phyloP scores from a whole-genome alignment of 2,888 invertebrate species.

The Machimus atricapillus region DNA sequence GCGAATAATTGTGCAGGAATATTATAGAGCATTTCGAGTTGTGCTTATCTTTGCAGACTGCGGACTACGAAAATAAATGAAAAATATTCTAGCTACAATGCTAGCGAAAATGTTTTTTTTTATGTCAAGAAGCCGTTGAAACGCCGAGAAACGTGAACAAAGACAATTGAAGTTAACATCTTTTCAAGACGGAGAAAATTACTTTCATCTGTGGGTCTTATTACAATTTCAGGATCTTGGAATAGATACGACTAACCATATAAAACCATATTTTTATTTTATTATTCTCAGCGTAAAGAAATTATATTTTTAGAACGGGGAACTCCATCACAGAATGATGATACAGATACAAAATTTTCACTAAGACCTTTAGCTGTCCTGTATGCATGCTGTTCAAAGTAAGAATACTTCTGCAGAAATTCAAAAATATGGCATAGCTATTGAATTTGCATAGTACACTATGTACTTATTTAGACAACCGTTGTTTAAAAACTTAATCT shows the following conservation, averaged over 20 bases:
- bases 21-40: not conserved
- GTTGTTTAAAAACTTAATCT: no score
- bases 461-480: no score
- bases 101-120: not conserved
- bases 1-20: not conserved
- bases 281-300: not conserved
- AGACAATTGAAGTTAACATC: not conserved
- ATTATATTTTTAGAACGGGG: not conserved
- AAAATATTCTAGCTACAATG: not conserved
- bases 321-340: not conserved
- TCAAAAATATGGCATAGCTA: no score
- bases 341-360: not conserved
- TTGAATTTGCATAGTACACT: no score
- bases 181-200: not conserved
- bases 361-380: no score
- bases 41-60: not conserved
- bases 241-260: not conserved
- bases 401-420: no score
- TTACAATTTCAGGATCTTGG: not conserved
- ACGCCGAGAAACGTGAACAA: not conserved
- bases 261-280: not conserved
- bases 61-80: not conserved
- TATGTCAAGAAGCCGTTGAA: not conserved
- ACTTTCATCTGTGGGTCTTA: not conserved
- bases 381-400: no score